Evolutionary conservation across 1,140 invertebrate species (phyloP).

Genomic region (Bradysia coprophila): DNA sequence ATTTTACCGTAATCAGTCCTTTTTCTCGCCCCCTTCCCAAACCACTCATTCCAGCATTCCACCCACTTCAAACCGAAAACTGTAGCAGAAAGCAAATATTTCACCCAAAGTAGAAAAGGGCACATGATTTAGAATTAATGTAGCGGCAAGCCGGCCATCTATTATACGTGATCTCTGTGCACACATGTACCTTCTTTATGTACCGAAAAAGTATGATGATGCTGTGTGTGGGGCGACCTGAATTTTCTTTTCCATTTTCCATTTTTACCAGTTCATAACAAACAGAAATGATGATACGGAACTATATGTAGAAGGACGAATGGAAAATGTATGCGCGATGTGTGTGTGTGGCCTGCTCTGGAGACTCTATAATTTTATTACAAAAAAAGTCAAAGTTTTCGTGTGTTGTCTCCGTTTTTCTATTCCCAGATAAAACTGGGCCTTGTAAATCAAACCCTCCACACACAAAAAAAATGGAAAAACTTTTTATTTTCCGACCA

Average conservation of each 20-base stretch:
- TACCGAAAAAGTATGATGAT: background rate
- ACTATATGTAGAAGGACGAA: background rate
- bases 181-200: no score
- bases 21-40: background rate
- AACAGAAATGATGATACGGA: background rate
- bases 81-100: background rate
- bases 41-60: no score
- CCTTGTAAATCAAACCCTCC: no score
- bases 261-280: background rate
- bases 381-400: no score
- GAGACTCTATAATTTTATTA: no score
- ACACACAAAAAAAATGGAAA: no score
- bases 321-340: background rate
- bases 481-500: no score
- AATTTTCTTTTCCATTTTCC: background rate
- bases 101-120: background rate
- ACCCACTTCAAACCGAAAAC: no score
- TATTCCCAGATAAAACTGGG: no score
- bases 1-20: background rate
- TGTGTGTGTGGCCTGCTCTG: no score
- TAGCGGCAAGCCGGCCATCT: constrained; percentile 5
- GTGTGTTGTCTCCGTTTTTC: no score
- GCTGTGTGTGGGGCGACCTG: background rate
- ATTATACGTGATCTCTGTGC: constrained; percentile 1
- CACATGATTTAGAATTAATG: constrained; percentile 6